Conservation (phyloP, 2,888 invertebrate genomes). For the Drosophila monieri region DNA sequence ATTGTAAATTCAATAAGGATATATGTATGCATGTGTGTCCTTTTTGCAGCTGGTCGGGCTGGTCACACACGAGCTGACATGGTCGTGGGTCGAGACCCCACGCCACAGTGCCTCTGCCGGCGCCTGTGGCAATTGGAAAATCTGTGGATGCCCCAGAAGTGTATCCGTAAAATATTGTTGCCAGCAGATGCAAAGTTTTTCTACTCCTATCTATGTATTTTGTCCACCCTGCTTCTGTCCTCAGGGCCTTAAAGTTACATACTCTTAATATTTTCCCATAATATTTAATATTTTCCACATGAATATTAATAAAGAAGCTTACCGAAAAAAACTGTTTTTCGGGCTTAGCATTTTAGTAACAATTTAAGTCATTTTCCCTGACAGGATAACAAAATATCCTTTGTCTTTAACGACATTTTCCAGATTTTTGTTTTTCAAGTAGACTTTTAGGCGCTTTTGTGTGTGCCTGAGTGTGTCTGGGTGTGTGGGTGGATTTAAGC, state of each 20-base stretch:
- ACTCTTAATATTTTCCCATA: neutral
- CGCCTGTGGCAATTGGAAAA: conserved; percentile 43
- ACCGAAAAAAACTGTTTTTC: neutral
- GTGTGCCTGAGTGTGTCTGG: conserved; percentile 7
- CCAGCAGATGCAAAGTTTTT: conserved; percentile 59
- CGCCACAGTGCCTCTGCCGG: conserved; percentile 31
- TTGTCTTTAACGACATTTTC: conserved; percentile 8
- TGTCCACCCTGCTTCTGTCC: neutral
- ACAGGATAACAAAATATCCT: neutral
- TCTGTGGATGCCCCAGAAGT: conserved; percentile 29
- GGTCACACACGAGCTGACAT: conserved; percentile 43
- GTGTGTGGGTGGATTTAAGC: conserved; percentile 63
- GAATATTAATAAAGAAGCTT: neutral
- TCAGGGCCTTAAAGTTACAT: neutral
- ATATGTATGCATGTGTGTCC: neutral
- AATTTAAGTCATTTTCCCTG: neutral
- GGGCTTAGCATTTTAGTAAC: neutral
- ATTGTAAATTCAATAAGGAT: conserved; percentile 22
- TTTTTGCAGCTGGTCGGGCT: neutral
- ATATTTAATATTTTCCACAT: neutral
- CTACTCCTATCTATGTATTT: conserved; percentile 2
- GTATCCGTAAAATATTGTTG: conserved; percentile 72
- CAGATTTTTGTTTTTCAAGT: conserved; percentile 8
- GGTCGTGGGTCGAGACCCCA: neutral
- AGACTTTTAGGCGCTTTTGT: neutral